phyloP scores from a whole-genome alignment of 2,113 vertebrate species.

The Leptobrachium ailaonicum region DNA sequence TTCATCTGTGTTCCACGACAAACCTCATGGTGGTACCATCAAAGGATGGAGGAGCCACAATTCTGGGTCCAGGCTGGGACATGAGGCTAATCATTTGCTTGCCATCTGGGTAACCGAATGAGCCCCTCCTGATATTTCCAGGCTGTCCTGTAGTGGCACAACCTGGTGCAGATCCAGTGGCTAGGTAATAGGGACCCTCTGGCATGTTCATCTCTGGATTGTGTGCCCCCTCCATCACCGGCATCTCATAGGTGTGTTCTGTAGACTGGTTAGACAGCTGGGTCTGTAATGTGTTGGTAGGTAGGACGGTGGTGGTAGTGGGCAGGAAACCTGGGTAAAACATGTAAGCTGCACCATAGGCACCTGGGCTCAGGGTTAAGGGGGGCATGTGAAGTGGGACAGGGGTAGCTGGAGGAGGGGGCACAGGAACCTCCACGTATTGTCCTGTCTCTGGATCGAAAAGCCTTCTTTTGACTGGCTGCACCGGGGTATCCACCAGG shows the following conservation, averaged over 20 bases:
- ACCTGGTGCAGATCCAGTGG: slow-evolving; percentile 65
- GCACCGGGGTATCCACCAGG: slow-evolving; percentile 88
- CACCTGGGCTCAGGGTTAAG: slow-evolving; percentile 77
- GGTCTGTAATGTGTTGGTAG: slow-evolving; percentile 68
- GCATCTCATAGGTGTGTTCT: slow-evolving; percentile 50
- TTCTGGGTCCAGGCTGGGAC: slow-evolving; percentile 80
- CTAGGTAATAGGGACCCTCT: slow-evolving; percentile 84
- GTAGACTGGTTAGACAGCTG: slow-evolving; percentile 64
- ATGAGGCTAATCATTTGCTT: slow-evolving; percentile 89
- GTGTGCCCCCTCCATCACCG: slow-evolving; percentile 49
- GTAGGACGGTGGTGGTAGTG: slow-evolving; percentile 62
- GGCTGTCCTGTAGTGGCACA: slow-evolving; percentile 49
- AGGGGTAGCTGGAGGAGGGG: slow-evolving; percentile 71
- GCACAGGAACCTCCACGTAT: slow-evolving; percentile 88
- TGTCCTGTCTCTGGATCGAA: slow-evolving; percentile 94
- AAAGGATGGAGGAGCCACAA: slow-evolving; percentile 90
- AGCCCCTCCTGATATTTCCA: slow-evolving; percentile 32
- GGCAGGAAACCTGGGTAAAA: slow-evolving; percentile 89
- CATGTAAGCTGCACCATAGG: slow-evolving; percentile 86
- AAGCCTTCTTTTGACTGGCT: slow-evolving; percentile 79
- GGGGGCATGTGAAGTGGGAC: slow-evolving; percentile 75
- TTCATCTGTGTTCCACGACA: slow-evolving; percentile 90
- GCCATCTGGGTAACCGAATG: slow-evolving; percentile 55
- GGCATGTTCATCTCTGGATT: slow-evolving; percentile 66
- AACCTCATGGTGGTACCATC: slow-evolving; percentile 98